Evolutionary conservation across 2,888 invertebrate species (phyloP).

Genomic region (Melieria picta): DNA sequence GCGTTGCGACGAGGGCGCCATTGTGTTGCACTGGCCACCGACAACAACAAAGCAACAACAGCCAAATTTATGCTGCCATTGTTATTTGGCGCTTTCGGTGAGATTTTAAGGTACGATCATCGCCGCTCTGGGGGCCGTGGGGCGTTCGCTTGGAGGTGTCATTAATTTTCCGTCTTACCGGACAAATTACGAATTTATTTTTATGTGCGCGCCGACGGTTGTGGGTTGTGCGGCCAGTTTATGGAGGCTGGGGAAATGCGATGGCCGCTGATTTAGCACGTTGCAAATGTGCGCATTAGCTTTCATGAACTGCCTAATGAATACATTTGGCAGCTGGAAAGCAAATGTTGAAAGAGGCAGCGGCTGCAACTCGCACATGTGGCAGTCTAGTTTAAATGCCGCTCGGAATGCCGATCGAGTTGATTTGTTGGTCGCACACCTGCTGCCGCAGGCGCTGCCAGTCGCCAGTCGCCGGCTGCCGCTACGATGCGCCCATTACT

Average conservation of each 20-base stretch:
- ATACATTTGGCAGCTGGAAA: no score
- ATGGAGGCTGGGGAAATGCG: not conserved
- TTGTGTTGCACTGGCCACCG: not conserved
- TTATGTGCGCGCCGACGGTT: not conserved
- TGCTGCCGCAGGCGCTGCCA: no score
- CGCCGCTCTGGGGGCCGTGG: not conserved
- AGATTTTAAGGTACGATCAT: constrained; percentile 4
- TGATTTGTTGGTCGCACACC: no score
- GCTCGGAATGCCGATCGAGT: no score
- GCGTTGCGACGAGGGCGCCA: not conserved
- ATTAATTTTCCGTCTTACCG: constrained; percentile 12
- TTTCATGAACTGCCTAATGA: no score
- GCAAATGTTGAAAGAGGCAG: no score
- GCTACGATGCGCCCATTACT: no score
- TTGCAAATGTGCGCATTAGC: no score
- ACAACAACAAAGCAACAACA: not conserved
- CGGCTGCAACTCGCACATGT: no score
- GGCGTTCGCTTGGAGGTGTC: not conserved
- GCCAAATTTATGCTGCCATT: constrained; percentile 37
- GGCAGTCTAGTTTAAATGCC: no score
- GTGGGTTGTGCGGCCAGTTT: not conserved
- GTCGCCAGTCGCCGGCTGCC: no score
- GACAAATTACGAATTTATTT: constrained; percentile 23
- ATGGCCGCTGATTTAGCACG: not conserved
- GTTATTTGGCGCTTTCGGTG: constrained; percentile 23